These are phyloP conservation scores for Jacana jacana DNA, from an alignment of 2,113 vertebrate genomes.

Conservation along the genomic window DNA sequence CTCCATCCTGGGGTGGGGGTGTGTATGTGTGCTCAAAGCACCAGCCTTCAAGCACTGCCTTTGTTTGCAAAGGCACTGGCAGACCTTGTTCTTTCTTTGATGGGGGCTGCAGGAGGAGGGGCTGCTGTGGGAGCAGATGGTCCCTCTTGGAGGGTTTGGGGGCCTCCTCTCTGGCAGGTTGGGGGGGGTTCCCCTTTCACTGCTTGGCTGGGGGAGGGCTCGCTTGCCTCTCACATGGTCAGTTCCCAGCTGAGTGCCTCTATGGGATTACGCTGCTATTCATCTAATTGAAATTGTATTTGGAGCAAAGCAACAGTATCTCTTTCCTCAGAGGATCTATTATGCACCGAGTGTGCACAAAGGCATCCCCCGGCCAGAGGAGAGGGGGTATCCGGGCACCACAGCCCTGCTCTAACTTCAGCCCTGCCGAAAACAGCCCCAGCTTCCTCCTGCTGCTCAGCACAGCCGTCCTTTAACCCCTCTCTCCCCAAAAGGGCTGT, in stretches of 20 bases:
- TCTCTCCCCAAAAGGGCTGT: neutral
- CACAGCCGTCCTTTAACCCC: neutral
- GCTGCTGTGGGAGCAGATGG: slow-evolving; percentile 46
- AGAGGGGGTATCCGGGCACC: neutral
- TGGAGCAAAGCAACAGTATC: slow-evolving; percentile 35
- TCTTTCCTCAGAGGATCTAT: slow-evolving; percentile 26
- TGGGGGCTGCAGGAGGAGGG: slow-evolving; percentile 35
- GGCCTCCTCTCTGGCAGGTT: neutral
- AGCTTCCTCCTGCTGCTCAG: neutral
- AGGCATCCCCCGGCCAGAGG: neutral
- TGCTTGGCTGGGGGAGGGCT: neutral
- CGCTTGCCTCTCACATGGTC: slow-evolving; percentile 3
- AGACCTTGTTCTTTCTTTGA: neutral
- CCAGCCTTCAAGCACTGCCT: neutral
- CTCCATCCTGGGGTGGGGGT: neutral
- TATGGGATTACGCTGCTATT: slow-evolving; percentile 53
- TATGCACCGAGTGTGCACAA: slow-evolving; percentile 7
- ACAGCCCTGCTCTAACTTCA: neutral
- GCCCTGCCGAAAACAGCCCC: neutral
- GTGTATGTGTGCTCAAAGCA: no score
- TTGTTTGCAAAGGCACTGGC: slow-evolving; percentile 13
- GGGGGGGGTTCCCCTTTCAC: slow-evolving; percentile 18
- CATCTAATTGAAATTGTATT: slow-evolving; percentile 45
- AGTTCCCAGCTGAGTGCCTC: slow-evolving; percentile 51
- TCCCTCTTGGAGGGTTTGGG: neutral